These are phyloP conservation scores for Thymallus thymallus DNA, from an alignment of 2,113 vertebrate species.

Conservation along the genomic window DNA sequence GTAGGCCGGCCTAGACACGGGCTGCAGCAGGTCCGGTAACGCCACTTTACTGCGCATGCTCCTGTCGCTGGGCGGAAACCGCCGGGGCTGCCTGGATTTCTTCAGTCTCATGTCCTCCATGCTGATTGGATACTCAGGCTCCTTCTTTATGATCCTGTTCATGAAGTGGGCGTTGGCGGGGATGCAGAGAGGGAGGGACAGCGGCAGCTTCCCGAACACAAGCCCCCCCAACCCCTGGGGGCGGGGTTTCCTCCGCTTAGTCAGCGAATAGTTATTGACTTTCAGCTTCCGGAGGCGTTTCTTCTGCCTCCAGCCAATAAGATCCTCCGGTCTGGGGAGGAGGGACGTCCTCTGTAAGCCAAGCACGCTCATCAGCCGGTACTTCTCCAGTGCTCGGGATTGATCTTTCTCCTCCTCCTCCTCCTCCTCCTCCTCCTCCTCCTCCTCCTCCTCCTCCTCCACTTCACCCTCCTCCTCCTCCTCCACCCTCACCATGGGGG, in stretches of 20 bases:
- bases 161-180: constrained; percentile 62
- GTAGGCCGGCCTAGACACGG: constrained; percentile 23
- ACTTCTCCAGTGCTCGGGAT: constrained; percentile 76
- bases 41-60: constrained; percentile 66
- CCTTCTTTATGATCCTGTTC: constrained; percentile 57
- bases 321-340: constrained; percentile 72
- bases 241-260: constrained; percentile 70
- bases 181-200: constrained; percentile 68
- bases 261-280: constrained; percentile 77
- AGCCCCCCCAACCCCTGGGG: constrained; percentile 28
- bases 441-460: constrained; percentile 75
- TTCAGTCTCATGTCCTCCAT: constrained; percentile 34
- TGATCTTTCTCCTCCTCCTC: constrained; percentile 73
- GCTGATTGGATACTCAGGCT: constrained; percentile 32
- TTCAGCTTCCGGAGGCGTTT: constrained; percentile 78
- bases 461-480: constrained; percentile 57
- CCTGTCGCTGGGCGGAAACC: constrained; percentile 56
- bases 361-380: constrained; percentile 76
- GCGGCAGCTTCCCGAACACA: constrained; percentile 37
- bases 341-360: constrained; percentile 77
- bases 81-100: constrained; percentile 30
- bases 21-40: constrained; percentile 53
- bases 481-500: constrained; percentile 66
- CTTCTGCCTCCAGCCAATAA: constrained; percentile 79
- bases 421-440: constrained; percentile 66